Conservation (phyloP, 2,113 vertebrate genomes). For the Eurystomus gularis region DNA sequence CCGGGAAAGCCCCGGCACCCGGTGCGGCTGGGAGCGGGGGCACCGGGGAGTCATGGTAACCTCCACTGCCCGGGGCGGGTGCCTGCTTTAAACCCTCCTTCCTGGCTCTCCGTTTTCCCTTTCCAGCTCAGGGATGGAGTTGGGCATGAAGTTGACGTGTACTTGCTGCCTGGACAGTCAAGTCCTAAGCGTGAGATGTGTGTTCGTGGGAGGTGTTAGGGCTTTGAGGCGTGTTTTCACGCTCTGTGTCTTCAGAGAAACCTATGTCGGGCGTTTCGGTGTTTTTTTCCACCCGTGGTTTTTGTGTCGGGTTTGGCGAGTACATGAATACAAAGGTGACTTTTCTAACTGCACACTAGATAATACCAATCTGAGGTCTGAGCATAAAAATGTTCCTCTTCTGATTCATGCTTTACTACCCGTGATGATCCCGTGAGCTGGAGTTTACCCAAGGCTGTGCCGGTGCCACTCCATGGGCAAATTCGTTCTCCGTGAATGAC, state of each 20-base stretch:
- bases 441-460: not conserved
- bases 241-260: not conserved
- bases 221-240: too few relatives aligned
- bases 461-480: not conserved
- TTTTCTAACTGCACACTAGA: not conserved
- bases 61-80: not conserved
- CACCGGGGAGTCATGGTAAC: not conserved
- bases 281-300: not conserved
- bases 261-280: rapidly evolving
- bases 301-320: not conserved
- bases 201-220: not conserved
- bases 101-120: not conserved
- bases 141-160: not conserved
- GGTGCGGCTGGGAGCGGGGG: not conserved
- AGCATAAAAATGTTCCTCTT: not conserved
- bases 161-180: not conserved
- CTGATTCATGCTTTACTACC: not conserved
- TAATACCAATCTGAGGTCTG: not conserved
- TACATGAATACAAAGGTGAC: not conserved
- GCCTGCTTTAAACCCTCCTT: not conserved
- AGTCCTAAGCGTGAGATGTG: not conserved
- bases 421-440: not conserved
- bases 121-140: not conserved
- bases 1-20: rapidly evolving
- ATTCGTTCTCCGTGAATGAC: not conserved